Evolutionary conservation across 1,140 invertebrate genomes (phyloP).

Genomic region (Drosophila navojoa): DNA sequence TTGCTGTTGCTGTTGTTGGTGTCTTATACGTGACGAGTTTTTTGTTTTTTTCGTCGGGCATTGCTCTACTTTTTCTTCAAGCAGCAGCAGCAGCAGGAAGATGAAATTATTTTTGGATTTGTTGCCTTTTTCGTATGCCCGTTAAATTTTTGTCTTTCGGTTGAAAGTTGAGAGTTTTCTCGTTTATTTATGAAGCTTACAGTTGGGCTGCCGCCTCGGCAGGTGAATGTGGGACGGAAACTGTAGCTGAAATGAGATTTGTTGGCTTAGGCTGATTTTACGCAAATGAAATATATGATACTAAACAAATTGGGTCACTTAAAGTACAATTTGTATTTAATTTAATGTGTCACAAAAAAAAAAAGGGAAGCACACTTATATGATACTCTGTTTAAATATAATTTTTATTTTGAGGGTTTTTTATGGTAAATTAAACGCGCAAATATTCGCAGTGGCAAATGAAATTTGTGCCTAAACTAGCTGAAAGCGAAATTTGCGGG

Average conservation of each 20-base stretch:
- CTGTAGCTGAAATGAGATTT: constrained; percentile 20
- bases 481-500: constrained; percentile 21
- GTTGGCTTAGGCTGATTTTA: background rate
- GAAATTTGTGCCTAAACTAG: constrained; percentile 20
- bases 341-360: background rate
- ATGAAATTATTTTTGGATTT: constrained; percentile 49
- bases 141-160: constrained; percentile 54
- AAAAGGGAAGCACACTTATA: background rate
- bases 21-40: constrained; percentile 64
- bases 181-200: constrained; percentile 25
- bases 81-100: constrained; percentile 58
- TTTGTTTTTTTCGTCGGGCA: constrained; percentile 48
- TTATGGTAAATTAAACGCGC: constrained; percentile 35
- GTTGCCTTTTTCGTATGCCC: constrained; percentile 63
- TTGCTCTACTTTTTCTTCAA: constrained; percentile 69
- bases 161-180: constrained; percentile 32
- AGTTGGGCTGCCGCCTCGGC: background rate
- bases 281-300: background rate
- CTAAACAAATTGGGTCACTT: constrained; percentile 11
- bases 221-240: constrained; percentile 23
- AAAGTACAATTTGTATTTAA: background rate
- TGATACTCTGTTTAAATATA: constrained; percentile 14
- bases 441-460: constrained; percentile 31
- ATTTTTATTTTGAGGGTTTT: background rate
- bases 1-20: constrained; percentile 7